Base-by-base conservation (phyloP, 2,113 vertebrate genomes). In the Trematomus loennbergii region DNA sequence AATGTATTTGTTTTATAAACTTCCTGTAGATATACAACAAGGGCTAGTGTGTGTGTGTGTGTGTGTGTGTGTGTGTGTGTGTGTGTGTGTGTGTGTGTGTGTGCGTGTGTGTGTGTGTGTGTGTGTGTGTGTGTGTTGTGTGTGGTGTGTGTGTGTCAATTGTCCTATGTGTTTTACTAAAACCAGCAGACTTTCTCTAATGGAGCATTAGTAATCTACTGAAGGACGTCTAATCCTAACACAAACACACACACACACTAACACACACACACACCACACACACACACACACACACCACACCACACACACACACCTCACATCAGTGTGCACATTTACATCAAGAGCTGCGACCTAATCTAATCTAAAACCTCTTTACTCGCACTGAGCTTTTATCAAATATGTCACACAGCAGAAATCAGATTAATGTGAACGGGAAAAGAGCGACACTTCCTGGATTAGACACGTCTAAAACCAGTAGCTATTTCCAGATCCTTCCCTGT, bases 311-410 rank as follows among this genome's bases (percentile, higher is more conserved):
- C 10, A 29, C 53, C n/a, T 40, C 71, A 70, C 45, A 29, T n/a
- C 75, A 48, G 6, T 58, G 50, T 69, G 36, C 33, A 20, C 78
- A 73, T 77, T 88, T 48, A 86, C 85, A 70, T 79, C 78, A 62
- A 84, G 59, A 83, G 79, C 67, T 48, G 46, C 86, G 75, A 85
- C 91, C 78, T 89, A 82, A 81, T 93, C 80, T 84, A 83, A 90
- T 85, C 85, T 74, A 63, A 45, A 62, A 55, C 52, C 79, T 69
- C 76, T 79, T 78, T 75, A 46, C 65, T 54, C 58, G 6, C 72
- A 66, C 70, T 52, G 73, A 77, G 57, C 22, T 11, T 40, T 46
- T 74, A 89, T 91, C 75, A 85, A 81, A 91, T 80, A 64, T 77
- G 67, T 77, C 84, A 78, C 73, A 82, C 64, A 40, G 36, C 72